Base-by-base conservation (phyloP, 2,888 invertebrate genomes). In the Aradus depressus region DNA sequence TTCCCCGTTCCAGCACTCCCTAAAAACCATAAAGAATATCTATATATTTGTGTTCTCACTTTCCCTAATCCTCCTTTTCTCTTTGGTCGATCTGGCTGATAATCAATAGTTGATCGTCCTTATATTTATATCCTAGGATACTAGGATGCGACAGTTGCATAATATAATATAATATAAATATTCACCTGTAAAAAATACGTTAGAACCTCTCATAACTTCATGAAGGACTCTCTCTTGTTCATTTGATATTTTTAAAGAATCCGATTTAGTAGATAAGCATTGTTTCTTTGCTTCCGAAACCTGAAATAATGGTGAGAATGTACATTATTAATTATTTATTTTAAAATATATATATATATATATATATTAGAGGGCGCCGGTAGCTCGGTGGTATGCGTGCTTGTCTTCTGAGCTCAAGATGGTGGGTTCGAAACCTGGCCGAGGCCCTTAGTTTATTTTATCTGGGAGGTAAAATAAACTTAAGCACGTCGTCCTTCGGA, bases 1-100 rank as follows among this genome's bases (percentile, higher is more conserved):
- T 96, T 96, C 1, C 93, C 93, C 3, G 89, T 95, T 2, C 96
- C 95, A 6, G 95, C 96, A 62, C 91, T 90, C 0, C 95, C 95
- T 28, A 90, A 87, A 62, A 90, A 90, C 31, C 32, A 22, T 26
- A n/a, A n/a, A n/a, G n/a, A n/a, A n/a, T n/a, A n/a, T n/a, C n/a
- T n/a, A n/a, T n/a, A n/a, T n/a, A 49, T 42, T 35, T 31, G 12
- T 31, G 10, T 31, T 31, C n/a, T 8, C 31, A 31, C 10, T 31
- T 31, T 31, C n/a, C n/a, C 8, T 31, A 10, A 31, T 10, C 31
- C 31, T 31, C 31, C n/a, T 8, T n/a, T n/a, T n/a, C n/a, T n/a
- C n/a, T n/a, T n/a, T n/a, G n/a, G n/a, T n/a, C n/a, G n/a, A n/a
- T n/a, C n/a, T 10, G 31, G 12, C n/a, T 31, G 31, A 31, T 31